phyloP scores from a whole-genome alignment of 2,888 invertebrate genomes.

The Pristionchus mayeri region DNA sequence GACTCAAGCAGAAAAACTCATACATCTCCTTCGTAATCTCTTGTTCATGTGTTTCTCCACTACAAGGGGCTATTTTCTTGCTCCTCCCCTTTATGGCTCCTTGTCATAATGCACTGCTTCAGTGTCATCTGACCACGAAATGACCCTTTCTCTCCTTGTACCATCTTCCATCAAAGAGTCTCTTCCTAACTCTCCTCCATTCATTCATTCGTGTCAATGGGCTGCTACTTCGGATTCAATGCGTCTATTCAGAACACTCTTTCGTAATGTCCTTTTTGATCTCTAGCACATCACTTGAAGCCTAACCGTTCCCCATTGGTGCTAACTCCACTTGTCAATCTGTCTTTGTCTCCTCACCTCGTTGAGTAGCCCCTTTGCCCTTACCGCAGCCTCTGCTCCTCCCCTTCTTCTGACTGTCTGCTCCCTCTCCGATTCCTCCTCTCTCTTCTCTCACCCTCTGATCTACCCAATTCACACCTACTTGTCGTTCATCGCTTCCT shows the following conservation, averaged over 20 bases:
- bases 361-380: background rate
- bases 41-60: background rate
- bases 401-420: background rate
- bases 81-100: background rate
- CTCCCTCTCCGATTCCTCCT: background rate
- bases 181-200: background rate
- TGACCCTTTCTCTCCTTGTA: no score
- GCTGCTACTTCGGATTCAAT: background rate
- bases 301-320: background rate
- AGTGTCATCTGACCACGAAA: no score
- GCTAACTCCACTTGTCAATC: conserved; percentile 10
- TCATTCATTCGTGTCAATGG: background rate
- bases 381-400: background rate
- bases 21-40: background rate
- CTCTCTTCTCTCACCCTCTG: background rate
- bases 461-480: conserved; percentile 36
- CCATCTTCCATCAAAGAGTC: no score
- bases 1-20: no score
- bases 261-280: background rate
- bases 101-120: background rate
- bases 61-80: background rate
- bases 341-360: conserved; percentile 25
- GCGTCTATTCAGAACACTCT: background rate
- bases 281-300: background rate
- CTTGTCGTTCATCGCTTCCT: conserved; percentile 26